Evolutionary conservation across 64 coral and sea anemone genomes (phyloP).

Genomic region (Dendrophyllia cribrosa): DNA sequence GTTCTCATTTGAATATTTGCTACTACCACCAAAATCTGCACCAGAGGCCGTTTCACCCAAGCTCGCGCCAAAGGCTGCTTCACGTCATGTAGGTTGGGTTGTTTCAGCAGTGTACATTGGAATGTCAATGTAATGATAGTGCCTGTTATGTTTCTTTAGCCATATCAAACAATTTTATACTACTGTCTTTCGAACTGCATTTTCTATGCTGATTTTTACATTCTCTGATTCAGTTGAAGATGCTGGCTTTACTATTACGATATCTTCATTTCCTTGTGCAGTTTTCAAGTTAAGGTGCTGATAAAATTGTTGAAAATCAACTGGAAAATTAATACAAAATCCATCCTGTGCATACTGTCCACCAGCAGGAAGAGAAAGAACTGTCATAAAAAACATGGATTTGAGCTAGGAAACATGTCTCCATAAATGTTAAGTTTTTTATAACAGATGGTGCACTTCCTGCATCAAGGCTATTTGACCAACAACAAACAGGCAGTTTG

Average conservation of each 20-base stretch:
- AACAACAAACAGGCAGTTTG: too few species aligned
- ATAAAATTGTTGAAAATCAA: slow-evolving; percentile 33
- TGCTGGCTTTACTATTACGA: slow-evolving; percentile 30
- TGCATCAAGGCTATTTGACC: slow-evolving; percentile 44
- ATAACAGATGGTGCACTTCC: slow-evolving; percentile 14
- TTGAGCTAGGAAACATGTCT: slow-evolving; percentile 56
- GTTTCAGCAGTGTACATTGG: too few species aligned
- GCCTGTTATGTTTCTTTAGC: too few species aligned
- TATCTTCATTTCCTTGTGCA: slow-evolving; percentile 40
- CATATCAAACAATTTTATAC: too few species aligned
- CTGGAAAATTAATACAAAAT: slow-evolving; percentile 52
- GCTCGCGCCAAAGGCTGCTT: neutral
- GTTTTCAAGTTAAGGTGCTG: slow-evolving; percentile 3
- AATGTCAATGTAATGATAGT: too few species aligned
- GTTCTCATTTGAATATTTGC: too few species aligned
- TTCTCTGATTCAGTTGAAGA: slow-evolving; percentile 4
- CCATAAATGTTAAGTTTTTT: slow-evolving; percentile 46
- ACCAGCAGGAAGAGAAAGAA: slow-evolving; percentile 48
- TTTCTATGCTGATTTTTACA: too few species aligned
- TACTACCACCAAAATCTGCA: too few species aligned
- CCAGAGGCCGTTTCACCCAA: slow-evolving; percentile 9
- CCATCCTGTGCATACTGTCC: slow-evolving; percentile 41
- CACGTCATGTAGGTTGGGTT: too few species aligned
- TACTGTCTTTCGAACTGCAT: too few species aligned
- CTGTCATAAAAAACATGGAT: slow-evolving; percentile 55